Percentiles rank a stretch among this genome's conserved stretches.
phyloP scores from a whole-genome alignment of 2,113 vertebrate species.

The Rhagologus leucostigma region DNA sequence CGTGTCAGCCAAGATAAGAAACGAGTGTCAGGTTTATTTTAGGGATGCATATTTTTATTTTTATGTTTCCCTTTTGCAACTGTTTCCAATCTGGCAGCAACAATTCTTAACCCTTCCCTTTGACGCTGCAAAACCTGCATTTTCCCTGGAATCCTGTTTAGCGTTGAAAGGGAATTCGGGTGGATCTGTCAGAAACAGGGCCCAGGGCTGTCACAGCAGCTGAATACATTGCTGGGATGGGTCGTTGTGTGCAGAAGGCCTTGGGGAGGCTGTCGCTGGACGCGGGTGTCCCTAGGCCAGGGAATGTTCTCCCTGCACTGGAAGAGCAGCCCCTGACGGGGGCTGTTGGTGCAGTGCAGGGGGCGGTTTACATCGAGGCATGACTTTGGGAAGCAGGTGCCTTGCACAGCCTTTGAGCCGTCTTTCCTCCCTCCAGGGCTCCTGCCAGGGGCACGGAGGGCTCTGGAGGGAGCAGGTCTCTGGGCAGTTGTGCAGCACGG shows the following conservation, averaged over 20 bases:
- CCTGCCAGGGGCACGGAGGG: fast-evolving
- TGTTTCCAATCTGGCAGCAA: background rate
- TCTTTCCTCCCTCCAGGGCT: background rate
- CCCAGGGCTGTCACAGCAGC: background rate
- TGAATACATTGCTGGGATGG: background rate
- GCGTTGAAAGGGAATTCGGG: background rate
- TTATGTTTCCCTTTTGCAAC: background rate
- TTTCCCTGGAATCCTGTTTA: background rate
- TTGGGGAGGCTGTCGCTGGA: background rate
- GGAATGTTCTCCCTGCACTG: background rate
- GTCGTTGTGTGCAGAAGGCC: background rate
- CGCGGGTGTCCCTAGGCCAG: background rate
- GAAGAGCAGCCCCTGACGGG: fast-evolving
- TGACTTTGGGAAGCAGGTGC: background rate
- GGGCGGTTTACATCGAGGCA: background rate
- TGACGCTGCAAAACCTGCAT: background rate
- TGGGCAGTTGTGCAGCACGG: background rate
- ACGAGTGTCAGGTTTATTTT: constrained; percentile 3
- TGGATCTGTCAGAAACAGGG: background rate
- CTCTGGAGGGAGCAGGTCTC: background rate
- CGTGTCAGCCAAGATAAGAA: background rate
- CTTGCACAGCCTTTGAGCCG: background rate
- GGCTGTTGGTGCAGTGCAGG: background rate
- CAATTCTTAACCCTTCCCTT: background rate
- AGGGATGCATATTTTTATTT: constrained; percentile 1